Conservation (phyloP, 2,888 invertebrate species). For the Hololepta plana region DNA sequence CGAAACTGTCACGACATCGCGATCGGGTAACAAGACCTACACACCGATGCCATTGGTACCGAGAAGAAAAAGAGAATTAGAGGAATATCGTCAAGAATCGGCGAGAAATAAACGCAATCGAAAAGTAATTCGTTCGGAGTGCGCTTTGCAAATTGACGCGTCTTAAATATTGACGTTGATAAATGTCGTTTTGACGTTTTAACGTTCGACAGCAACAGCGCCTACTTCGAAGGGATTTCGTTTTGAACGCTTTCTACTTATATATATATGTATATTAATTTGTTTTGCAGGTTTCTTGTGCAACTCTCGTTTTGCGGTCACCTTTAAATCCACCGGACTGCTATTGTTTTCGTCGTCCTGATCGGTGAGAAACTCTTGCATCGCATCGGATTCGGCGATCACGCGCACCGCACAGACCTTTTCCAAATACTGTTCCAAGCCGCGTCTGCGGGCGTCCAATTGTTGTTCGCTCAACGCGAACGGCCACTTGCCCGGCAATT, state of each 20-base stretch:
- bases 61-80: slow-evolving; percentile 3
- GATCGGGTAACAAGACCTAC: slow-evolving; percentile 69
- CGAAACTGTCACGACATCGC: slow-evolving; percentile 74
- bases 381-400: slow-evolving; percentile 91
- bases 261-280: too few species aligned
- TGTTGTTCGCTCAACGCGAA: slow-evolving; percentile 96
- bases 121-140: too few species aligned
- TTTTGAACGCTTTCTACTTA: too few species aligned
- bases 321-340: slow-evolving; percentile 50
- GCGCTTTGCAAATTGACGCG: too few species aligned
- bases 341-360: slow-evolving; percentile 66
- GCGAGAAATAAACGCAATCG: not conserved
- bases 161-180: too few species aligned
- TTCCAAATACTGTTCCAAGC: slow-evolving; percentile 93
- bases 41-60: slow-evolving; percentile 6
- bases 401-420: slow-evolving; percentile 95
- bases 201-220: too few species aligned
- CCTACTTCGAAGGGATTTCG: too few species aligned
- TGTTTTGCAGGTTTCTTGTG: too few species aligned
- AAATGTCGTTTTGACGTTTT: too few species aligned
- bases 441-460: slow-evolving; percentile 81
- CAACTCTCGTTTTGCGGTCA: too few species aligned
- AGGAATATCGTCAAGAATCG: not conserved
- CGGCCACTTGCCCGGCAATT: slow-evolving; percentile 97
- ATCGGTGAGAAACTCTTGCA: slow-evolving; percentile 94